phyloP scores from a whole-genome alignment of 2,797 vertebrate species.

The Xenopus petersii region DNA sequence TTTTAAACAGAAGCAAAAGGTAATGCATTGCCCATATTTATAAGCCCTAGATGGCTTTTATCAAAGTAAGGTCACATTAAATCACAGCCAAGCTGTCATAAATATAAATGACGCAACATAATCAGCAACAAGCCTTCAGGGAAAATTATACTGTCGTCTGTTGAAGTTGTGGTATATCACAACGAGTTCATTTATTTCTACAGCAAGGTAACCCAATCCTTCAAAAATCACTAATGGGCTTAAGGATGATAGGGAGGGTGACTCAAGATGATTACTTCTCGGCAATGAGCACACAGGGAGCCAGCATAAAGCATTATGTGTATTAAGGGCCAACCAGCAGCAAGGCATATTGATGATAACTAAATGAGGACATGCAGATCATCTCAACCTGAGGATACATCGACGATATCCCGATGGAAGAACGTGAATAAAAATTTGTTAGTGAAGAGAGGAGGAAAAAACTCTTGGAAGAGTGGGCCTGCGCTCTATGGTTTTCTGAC shows the following conservation, averaged over 20 bases:
- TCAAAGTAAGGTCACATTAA: constrained; percentile 71
- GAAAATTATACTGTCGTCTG: constrained; percentile 68
- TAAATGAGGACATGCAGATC: too few relatives aligned
- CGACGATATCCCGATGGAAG: too few relatives aligned
- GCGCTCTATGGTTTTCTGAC: too few relatives aligned
- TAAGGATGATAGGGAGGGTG: constrained; percentile 39
- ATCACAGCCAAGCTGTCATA: constrained; percentile 68
- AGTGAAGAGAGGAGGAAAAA: too few relatives aligned
- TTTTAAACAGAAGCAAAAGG: constrained; percentile 39
- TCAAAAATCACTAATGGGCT: constrained; percentile 59
- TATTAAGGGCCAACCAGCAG: constrained; percentile 1
- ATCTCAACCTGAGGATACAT: too few relatives aligned
- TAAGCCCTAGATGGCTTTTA: constrained; percentile 73
- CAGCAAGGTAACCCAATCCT: constrained; percentile 65
- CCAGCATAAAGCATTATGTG: constrained; percentile 18
- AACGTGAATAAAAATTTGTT: too few relatives aligned
- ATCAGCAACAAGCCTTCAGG: constrained; percentile 69
- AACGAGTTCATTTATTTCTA: constrained; percentile 63
- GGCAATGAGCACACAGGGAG: constrained; percentile 7
- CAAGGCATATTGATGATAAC: too few relatives aligned
- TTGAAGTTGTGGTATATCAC: constrained; percentile 67
- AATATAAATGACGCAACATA: constrained; percentile 71
- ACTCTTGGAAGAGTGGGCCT: too few relatives aligned
- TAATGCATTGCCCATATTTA: constrained; percentile 66
- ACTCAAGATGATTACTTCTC: constrained; percentile 38